Evolutionary conservation across 2,113 vertebrate genomes (phyloP), one percentile per base, ranked within the genome.

Genomic region (Galbula dea): DNA sequence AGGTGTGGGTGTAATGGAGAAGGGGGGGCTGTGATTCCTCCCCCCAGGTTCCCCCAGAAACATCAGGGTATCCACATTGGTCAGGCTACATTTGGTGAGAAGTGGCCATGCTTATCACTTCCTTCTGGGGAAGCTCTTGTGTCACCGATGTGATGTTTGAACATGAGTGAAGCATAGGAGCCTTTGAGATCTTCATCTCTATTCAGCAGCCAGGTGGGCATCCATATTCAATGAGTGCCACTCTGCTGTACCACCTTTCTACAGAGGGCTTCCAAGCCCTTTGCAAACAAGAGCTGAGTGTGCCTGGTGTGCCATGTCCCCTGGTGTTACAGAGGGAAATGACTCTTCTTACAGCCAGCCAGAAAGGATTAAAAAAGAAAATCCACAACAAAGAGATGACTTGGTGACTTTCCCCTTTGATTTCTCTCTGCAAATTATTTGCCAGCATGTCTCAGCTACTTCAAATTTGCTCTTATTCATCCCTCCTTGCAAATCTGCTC

Each of bases 131-230:
- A 55, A 26, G 83, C 29, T 93, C 65, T 77, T 78, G 36, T 66
- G 63, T 57, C 77, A 52, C 39, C 0, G 1, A 12, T 0, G 0
- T 19, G 63, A 24, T 69, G 20, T 76, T 69, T 82, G 94, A 81
- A 54, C 58, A 21, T 30, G 30, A 79, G 30, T 49, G 37, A 89
- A 82, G 78, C 54, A 82, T 19, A 79, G 55, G 43, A 84, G 62
- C 32, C 76, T 82, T 59, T 65, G 86, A 73, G 54, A 68, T 87
- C 74, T 63, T 83, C 54, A 52, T 95, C 85, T 91, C 63, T 49
- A 43, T 87, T 91, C 90, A 93, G 73, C 83, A 87, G 84, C 72
- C 95, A 97, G 94, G 86, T 94, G 97, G 95, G 75, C 94, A 97
- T 96, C 94, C 95, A 97, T 96, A 97, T 97, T 95, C 95, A 96